Evolutionary conservation across 2,888 invertebrate genomes (phyloP).

Genomic region (Flexamia atlantica): DNA sequence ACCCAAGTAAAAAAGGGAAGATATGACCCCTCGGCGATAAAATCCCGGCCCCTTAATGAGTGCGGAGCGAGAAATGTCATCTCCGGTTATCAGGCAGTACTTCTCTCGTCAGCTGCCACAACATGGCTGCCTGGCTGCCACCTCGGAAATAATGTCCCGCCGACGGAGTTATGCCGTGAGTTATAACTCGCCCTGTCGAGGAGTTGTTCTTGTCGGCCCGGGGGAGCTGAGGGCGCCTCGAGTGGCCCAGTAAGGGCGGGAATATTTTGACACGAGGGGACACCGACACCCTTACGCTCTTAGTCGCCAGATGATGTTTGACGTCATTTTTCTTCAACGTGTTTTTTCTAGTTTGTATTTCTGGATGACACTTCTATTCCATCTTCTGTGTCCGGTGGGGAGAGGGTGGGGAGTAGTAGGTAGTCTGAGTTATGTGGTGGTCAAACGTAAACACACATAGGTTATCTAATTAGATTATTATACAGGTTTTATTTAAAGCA

Average conservation of each 20-base stretch:
- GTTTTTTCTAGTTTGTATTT: background rate
- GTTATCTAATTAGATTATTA: too few species aligned
- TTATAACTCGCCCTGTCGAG: slow-evolving; percentile 17
- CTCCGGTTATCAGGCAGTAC: slow-evolving; percentile 41
- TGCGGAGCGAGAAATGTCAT: background rate
- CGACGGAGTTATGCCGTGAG: slow-evolving; percentile 53
- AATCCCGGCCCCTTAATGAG: slow-evolving; percentile 20
- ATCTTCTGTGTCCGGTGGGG: too few species aligned
- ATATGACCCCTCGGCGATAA: background rate
- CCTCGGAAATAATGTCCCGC: slow-evolving; percentile 4
- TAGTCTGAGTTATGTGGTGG: too few species aligned
- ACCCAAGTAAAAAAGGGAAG: background rate
- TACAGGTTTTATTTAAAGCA: too few species aligned
- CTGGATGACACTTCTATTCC: background rate
- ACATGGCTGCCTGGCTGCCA: slow-evolving; percentile 36
- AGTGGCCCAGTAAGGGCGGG: background rate
- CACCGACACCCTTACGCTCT: slow-evolving; percentile 31
- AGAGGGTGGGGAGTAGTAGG: too few species aligned
- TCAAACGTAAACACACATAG: too few species aligned
- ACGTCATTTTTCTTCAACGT: slow-evolving; percentile 16
- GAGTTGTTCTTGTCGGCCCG: background rate
- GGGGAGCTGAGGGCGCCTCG: slow-evolving; percentile 8
- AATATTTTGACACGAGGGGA: slow-evolving; percentile 22
- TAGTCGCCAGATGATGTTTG: slow-evolving; percentile 2
- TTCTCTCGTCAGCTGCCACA: slow-evolving; percentile 41